phyloP scores from a whole-genome alignment of 2,797 vertebrate genomes.

The Rachycentron canadum region DNA sequence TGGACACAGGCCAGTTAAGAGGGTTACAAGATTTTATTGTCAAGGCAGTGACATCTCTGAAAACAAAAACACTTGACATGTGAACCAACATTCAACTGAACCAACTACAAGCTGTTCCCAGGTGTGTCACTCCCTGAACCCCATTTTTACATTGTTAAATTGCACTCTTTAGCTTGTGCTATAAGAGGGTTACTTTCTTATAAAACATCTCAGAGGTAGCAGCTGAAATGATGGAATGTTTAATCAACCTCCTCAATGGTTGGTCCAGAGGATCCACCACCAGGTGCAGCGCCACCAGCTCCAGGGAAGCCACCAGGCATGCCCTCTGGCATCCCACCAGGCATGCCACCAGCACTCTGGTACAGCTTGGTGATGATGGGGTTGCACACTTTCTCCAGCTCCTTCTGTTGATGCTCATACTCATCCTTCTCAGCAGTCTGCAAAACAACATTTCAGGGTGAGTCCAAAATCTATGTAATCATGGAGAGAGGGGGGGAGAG shows the following conservation, averaged over 20 bases:
- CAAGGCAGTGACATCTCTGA: neutral
- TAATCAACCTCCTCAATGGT: conserved; percentile 90
- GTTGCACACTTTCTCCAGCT: conserved; percentile 90
- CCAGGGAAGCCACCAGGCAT: conserved; percentile 90
- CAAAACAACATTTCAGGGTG: neutral
- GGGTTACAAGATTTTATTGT: conserved; percentile 54
- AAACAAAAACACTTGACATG: conserved; percentile 59
- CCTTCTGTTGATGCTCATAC: conserved; percentile 89
- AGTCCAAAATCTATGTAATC: conserved; percentile 73
- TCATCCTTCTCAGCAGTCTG: conserved; percentile 89
- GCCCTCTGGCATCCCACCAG: conserved; percentile 91
- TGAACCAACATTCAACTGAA: conserved; percentile 39
- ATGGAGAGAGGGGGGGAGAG: too few relatives aligned
- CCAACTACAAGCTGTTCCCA: conserved; percentile 57
- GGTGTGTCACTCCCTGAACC: conserved; percentile 57
- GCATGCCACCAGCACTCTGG: conserved; percentile 88
- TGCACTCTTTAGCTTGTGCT: conserved; percentile 74
- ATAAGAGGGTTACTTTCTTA: conserved; percentile 78
- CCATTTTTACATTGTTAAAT: conserved; percentile 47
- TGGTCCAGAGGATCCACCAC: conserved; percentile 87
- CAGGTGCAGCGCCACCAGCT: conserved; percentile 83
- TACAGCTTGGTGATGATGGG: conserved; percentile 90
- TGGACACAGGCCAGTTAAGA: neutral
- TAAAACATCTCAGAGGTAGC: conserved; percentile 67
- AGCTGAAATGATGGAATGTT: conserved; percentile 48